These are phyloP conservation scores for Philotrypesis tridentata DNA, from an alignment of 1,140 invertebrate genomes.

Conservation along the genomic window DNA sequence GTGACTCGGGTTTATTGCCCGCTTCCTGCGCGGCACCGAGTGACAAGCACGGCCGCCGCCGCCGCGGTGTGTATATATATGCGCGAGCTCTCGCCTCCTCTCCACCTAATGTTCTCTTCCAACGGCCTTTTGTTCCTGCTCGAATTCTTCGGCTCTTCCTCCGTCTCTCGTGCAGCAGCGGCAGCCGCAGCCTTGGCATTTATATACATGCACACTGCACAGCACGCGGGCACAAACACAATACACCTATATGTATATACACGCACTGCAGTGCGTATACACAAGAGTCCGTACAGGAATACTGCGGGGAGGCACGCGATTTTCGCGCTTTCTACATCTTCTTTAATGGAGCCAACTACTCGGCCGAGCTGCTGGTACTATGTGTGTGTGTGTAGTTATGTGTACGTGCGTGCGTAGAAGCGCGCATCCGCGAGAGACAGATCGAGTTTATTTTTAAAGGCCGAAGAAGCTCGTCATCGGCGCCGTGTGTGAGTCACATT, in stretches of 20 bases:
- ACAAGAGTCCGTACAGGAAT: not conserved
- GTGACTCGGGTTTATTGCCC: slow-evolving; percentile 1
- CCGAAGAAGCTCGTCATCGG: not conserved
- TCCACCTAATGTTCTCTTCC: not conserved
- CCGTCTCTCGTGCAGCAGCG: too few relatives aligned
- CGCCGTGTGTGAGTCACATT: not conserved
- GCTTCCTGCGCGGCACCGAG: not conserved
- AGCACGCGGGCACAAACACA: too few relatives aligned
- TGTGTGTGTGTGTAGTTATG: too few relatives aligned
- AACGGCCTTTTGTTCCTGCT: not conserved
- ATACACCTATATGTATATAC: not conserved
- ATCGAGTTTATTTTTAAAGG: not conserved
- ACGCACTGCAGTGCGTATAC: too few relatives aligned
- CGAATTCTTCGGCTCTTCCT: not conserved
- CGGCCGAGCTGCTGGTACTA: not conserved
- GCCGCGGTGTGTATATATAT: too few relatives aligned
- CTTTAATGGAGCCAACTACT: not conserved
- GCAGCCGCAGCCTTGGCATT: too few relatives aligned
- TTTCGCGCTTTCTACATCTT: not conserved
- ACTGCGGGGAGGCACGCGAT: not conserved
- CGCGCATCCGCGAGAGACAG: not conserved
- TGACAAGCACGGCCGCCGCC: too few relatives aligned
- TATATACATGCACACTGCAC: too few relatives aligned
- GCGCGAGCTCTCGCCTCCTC: not conserved
- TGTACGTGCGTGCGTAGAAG: not conserved